phyloP scores from a whole-genome alignment of 2,113 vertebrate species.

The Myotis davidii region DNA sequence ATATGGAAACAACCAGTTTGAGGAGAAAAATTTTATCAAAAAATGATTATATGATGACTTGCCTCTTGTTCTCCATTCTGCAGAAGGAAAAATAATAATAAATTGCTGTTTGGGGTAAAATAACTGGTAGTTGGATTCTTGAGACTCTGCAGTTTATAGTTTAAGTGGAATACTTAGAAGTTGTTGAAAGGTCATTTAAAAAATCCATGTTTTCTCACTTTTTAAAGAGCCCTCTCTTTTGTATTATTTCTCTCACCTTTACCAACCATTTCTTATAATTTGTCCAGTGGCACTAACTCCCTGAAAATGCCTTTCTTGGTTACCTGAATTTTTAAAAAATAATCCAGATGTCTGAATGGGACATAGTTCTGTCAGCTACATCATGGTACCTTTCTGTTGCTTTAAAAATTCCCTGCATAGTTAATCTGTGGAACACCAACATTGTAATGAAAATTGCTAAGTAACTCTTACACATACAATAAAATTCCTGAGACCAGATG shows the following conservation, averaged over 20 bases:
- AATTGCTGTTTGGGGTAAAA: neutral
- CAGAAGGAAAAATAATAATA: neutral
- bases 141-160: neutral
- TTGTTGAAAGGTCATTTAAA: neutral
- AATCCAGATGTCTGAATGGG: neutral
- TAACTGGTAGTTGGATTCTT: neutral
- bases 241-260: neutral
- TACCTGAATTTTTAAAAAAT: neutral
- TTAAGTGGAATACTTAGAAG: neutral
- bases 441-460: neutral
- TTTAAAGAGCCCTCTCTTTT: neutral
- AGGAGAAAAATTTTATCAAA: neutral
- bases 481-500: neutral
- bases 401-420: slow-evolving; percentile 8
- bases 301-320: neutral
- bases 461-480: neutral
- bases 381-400: neutral
- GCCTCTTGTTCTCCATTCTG: neutral
- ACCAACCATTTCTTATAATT: neutral
- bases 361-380: neutral
- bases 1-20: neutral
- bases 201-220: neutral
- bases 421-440: neutral
- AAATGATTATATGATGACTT: neutral
- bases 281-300: neutral